Conservation (phyloP, 2,888 invertebrate species). For the Limnephilus auricula region DNA sequence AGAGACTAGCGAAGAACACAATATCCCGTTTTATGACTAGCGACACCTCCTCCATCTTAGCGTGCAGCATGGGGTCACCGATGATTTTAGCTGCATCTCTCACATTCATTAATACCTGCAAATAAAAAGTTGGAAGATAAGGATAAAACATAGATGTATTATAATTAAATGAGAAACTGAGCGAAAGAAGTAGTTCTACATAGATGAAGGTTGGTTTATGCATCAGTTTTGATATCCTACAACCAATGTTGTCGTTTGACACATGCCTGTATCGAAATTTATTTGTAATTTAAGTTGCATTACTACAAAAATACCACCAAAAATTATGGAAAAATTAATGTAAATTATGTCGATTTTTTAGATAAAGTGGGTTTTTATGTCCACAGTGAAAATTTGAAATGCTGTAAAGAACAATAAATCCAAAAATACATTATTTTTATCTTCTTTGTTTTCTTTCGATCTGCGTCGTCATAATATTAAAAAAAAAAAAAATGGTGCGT, state of each 20-base stretch:
- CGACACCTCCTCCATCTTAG: constrained; percentile 97
- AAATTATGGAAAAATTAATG: no score
- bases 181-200: neutral
- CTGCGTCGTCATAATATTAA: no score
- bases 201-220: neutral
- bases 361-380: no score
- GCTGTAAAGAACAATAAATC: no score
- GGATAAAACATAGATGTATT: neutral
- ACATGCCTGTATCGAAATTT: neutral
- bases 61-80: constrained; percentile 93
- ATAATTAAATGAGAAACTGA: neutral
- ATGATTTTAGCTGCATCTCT: constrained; percentile 95
- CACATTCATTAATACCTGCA: constrained; percentile 81
- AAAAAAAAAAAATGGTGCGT: no score
- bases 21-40: constrained; percentile 96
- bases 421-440: no score
- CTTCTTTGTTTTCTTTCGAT: no score
- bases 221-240: neutral
- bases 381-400: no score
- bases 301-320: neutral
- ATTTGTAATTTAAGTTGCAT: neutral
- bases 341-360: no score
- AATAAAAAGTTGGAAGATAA: constrained; percentile 21
- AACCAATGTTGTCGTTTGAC: neutral
- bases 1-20: constrained; percentile 97